Percentiles rank a stretch among this genome's conserved stretches.
These are phyloP conservation scores for Dendrophyllia cribrosa DNA, from an alignment of 64 coral and sea anemone genomes.

Conservation along the genomic window DNA sequence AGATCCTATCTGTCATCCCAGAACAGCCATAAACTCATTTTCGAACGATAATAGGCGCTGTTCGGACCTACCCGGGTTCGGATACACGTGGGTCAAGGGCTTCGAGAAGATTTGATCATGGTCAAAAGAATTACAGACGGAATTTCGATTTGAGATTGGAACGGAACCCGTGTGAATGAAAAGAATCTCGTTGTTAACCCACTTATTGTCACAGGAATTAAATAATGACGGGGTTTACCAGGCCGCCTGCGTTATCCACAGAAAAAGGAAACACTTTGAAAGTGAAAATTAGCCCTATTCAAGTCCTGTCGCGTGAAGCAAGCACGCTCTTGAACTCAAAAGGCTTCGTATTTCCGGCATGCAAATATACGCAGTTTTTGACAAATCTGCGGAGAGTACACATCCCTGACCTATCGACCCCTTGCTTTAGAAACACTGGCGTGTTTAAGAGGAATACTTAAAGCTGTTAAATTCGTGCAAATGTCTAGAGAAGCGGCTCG, in stretches of 20 bases:
- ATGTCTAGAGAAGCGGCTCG: not conserved
- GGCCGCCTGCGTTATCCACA: conserved; percentile 2
- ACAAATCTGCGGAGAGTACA: conserved; percentile 78
- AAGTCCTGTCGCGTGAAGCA: conserved; percentile 65
- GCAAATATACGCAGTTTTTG: conserved; percentile 78
- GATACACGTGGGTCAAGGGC: conserved; percentile 34
- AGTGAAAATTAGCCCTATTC: conserved; percentile 39
- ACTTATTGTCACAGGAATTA: not conserved
- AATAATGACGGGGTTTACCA: not conserved
- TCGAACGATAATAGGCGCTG: not conserved
- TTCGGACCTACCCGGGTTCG: not conserved
- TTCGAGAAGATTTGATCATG: conserved; percentile 34
- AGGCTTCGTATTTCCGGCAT: conserved; percentile 81
- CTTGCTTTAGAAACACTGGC: conserved; percentile 60
- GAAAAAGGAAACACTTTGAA: not conserved
- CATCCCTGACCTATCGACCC: conserved; percentile 94
- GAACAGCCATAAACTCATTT: conserved; percentile 2
- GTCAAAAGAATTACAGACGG: conserved; percentile 4
- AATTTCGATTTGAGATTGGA: conserved; percentile 50
- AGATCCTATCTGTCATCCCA: conserved; percentile 42
- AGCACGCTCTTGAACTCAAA: conserved; percentile 38
- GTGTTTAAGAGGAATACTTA: conserved; percentile 73
- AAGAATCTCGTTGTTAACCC: not conserved
- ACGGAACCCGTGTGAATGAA: not conserved
- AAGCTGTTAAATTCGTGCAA: conserved; percentile 10